Evolutionary conservation across 2,113 vertebrate genomes (phyloP).

Genomic region (Aramus guarauna): DNA sequence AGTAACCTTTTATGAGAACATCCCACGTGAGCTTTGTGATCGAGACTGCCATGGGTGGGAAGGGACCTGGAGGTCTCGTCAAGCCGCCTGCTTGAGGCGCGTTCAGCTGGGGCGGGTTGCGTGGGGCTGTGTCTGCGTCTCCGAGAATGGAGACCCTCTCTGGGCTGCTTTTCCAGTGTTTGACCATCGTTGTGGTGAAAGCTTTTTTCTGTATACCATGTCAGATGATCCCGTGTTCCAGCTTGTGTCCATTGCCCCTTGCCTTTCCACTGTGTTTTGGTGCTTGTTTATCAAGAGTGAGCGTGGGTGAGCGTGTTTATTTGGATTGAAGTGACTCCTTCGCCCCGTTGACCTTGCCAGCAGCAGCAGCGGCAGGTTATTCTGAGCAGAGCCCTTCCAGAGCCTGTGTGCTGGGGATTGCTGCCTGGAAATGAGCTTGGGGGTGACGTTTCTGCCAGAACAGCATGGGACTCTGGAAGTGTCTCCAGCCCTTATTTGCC

Average conservation of each 20-base stretch:
- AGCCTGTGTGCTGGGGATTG: not conserved
- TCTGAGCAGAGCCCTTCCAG: not conserved
- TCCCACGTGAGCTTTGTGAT: not conserved
- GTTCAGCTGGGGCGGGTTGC: not conserved
- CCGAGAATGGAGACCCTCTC: not conserved
- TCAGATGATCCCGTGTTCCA: not conserved
- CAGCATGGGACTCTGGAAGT: not conserved
- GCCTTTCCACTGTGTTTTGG: not conserved
- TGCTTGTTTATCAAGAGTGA: not conserved
- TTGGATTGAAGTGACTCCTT: not conserved
- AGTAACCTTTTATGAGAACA: not conserved
- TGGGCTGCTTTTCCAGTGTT: not conserved
- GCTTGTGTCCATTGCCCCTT: not conserved
- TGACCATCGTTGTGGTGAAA: not conserved
- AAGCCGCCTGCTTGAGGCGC: rapidly evolving
- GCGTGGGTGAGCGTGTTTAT: not conserved
- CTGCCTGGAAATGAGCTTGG: not conserved
- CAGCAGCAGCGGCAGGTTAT: not conserved
- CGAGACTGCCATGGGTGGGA: not conserved
- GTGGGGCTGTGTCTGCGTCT: not conserved
- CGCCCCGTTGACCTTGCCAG: not conserved
- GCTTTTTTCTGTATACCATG: not conserved
- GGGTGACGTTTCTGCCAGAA: not conserved
- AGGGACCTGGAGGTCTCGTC: not conserved
- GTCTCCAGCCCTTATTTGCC: not conserved